Evolutionary conservation across 2,888 invertebrate species (phyloP), one percentile per base, ranked within the genome.

Genomic region (Mythimna pallens): DNA sequence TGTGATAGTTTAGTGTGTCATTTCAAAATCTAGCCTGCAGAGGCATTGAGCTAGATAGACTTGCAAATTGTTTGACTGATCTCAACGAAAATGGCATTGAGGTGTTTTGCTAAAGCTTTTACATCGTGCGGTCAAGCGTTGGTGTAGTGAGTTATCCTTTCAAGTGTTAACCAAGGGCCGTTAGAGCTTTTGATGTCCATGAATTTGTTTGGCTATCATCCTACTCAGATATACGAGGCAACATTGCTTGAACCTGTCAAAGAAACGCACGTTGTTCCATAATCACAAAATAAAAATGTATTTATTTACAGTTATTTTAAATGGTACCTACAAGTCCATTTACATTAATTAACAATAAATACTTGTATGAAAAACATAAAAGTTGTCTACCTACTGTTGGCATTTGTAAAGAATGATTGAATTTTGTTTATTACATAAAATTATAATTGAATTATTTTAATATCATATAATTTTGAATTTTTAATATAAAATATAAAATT

Each of bases 201-300:
- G 36, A 74, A 20, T 66, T 66, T 47, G 67, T 74, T 52, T 59
- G 67, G 59, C 20, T 54, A 14, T 54, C 66, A 36, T 36, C 22
- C 14, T 54, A 12, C 36, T 59, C 43, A 74, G 65, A 65, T 36
- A 17, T 65, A 3, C 5, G 17, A 34, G 47, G 36, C 17, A 72
- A 40, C 50, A 30, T 52, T 47, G 22, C 34, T 36, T 12, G 43
- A n/a, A 17, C 14, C n/a, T 52, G 4, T 43, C 25, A 30, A 54
- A 4, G 8, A 4, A 22, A 65, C 1, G 3, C 3, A 2, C 0
- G 20, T 30, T 69, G 17, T 30, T 25, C 25, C n/a, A 62, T 20
- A 20, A 36, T 36, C 1, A n/a, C 25, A 63, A 59, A 43, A 43
- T 1, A 57, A 10, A 25, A 6, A 25, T n/a, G 6, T 40, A 40